Conservation (phyloP, 2,113 vertebrate species). For the Pungitius pungitius region DNA sequence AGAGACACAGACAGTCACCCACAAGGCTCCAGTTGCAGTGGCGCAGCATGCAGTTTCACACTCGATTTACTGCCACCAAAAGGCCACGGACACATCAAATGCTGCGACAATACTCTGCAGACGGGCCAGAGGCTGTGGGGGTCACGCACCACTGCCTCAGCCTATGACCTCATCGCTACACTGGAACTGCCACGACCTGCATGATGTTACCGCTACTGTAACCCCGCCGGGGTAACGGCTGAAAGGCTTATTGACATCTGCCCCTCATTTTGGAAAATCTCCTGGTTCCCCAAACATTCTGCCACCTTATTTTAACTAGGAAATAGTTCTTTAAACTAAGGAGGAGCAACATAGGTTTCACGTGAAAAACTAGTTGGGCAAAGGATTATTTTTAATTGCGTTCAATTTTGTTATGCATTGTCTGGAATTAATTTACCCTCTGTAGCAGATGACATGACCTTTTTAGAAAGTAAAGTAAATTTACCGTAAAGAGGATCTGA, state of each 20-base stretch:
- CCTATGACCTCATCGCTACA: constrained; percentile 44
- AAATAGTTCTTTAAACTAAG: neutral
- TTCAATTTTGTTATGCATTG: neutral
- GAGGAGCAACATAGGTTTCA: neutral
- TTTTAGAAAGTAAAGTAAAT: neutral
- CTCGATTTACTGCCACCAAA: constrained; percentile 70
- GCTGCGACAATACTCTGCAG: constrained; percentile 27
- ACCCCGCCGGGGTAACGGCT: neutral
- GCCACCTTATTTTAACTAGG: neutral
- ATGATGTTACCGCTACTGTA: constrained; percentile 7
- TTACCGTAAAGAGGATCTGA: neutral
- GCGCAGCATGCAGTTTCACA: constrained; percentile 62
- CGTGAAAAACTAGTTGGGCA: neutral
- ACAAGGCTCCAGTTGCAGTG: constrained; percentile 58
- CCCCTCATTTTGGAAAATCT: constrained; percentile 1
- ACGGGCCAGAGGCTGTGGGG: constrained; percentile 40
- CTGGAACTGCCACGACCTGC: constrained; percentile 21
- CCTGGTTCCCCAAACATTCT: neutral
- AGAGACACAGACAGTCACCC: constrained; percentile 37
- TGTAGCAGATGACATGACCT: neutral
- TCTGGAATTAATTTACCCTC: neutral
- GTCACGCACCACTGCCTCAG: constrained; percentile 35
- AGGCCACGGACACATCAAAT: constrained; percentile 52
- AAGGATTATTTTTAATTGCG: neutral
- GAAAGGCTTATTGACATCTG: neutral